Conservation (phyloP, 2,888 invertebrate species). For the Auanema freiburgensis region DNA sequence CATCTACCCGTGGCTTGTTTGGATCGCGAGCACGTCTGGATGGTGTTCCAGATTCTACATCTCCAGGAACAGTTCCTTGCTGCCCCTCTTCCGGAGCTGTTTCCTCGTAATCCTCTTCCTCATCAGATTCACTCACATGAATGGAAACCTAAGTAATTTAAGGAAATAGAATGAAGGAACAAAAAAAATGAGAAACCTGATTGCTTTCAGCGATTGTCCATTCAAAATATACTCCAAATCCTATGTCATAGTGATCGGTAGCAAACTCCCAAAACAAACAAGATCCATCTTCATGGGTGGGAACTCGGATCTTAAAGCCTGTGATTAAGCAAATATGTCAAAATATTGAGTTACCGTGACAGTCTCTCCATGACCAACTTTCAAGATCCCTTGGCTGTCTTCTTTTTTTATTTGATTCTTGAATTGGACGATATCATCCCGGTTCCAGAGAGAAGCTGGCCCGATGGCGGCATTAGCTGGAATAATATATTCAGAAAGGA, state of each 20-base stretch:
- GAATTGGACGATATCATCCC: constrained; percentile 83
- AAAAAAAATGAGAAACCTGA: constrained; percentile 68
- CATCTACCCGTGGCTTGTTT: constrained; percentile 73
- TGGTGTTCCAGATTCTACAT: constrained; percentile 72
- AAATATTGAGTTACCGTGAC: constrained; percentile 76
- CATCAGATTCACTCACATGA: constrained; percentile 92
- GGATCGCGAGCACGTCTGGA: constrained; percentile 33
- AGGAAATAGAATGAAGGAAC: not conserved
- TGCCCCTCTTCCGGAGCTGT: constrained; percentile 23
- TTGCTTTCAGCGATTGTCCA: constrained; percentile 77
- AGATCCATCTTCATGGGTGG: constrained; percentile 89
- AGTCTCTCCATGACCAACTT: constrained; percentile 93
- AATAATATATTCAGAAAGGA: constrained; percentile 19
- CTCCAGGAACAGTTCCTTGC: constrained; percentile 64
- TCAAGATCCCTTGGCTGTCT: constrained; percentile 83
- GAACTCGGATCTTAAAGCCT: constrained; percentile 77
- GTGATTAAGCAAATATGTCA: constrained; percentile 9
- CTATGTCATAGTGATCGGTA: constrained; percentile 92
- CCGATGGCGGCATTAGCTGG: constrained; percentile 65
- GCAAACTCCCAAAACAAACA: constrained; percentile 99
- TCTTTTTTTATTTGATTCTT: constrained; percentile 74
- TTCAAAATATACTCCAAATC: constrained; percentile 95
- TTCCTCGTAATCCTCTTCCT: constrained; percentile 72
- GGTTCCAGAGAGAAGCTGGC: constrained; percentile 92
- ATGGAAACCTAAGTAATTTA: constrained; percentile 73